Evolutionary conservation across 2,888 invertebrate species (phyloP).

Genomic region (Parnassius mnemosyne): DNA sequence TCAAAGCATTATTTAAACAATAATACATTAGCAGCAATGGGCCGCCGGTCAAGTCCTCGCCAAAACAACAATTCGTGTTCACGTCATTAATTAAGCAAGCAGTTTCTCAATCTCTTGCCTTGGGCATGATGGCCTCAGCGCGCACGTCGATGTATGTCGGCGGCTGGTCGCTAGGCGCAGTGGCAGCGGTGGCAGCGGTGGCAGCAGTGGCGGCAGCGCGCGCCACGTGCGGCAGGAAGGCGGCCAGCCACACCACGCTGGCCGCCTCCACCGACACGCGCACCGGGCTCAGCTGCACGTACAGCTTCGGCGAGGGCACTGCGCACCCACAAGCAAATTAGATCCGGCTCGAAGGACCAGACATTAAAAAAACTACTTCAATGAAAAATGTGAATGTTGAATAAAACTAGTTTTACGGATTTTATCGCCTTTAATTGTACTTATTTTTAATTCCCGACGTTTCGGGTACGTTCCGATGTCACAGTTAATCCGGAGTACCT

Average conservation of each 20-base stretch:
- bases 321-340: constrained; percentile 44
- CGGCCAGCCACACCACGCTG: constrained; percentile 96
- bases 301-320: constrained; percentile 97
- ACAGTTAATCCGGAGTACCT: too few species aligned
- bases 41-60: too few species aligned
- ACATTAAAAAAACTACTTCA: too few species aligned
- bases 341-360: constrained; percentile 4
- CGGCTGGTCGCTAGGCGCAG: constrained; percentile 33
- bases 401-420: too few species aligned
- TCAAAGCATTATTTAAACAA: too few species aligned
- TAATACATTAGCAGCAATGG: too few species aligned
- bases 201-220: constrained; percentile 76
- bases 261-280: constrained; percentile 92
- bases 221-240: constrained; percentile 93
- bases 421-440: too few species aligned
- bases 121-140: constrained; percentile 95
- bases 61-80: too few species aligned
- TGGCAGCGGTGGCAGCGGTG: constrained; percentile 39
- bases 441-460: too few species aligned
- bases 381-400: too few species aligned
- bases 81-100: too few species aligned
- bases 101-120: constrained; percentile 74
- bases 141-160: constrained; percentile 88
- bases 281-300: constrained; percentile 94
- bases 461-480: too few species aligned